A percentile compares a stretch with the other conserved stretches of the same genome.
Evolutionary conservation across 2,113 vertebrate genomes (phyloP).

Genomic region (Bufo bufo): DNA sequence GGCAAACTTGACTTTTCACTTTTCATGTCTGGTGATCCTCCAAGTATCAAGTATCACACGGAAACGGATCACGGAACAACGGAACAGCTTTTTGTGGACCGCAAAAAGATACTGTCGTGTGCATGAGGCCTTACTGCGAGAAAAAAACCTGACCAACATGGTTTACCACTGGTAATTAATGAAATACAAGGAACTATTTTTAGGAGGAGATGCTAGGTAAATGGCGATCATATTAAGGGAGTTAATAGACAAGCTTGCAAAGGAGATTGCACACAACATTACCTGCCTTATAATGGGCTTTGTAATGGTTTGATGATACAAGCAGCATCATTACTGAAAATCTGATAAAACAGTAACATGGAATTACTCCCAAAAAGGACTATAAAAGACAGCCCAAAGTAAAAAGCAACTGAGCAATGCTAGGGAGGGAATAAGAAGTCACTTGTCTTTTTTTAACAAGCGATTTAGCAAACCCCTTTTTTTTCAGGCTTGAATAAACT

Average conservation of each 20-base stretch:
- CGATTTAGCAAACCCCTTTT: not conserved
- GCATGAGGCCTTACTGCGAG: no score
- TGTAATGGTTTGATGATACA: constrained; percentile 35
- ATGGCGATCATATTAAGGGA: constrained; percentile 28
- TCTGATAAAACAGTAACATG: constrained; percentile 33
- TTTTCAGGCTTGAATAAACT: constrained; percentile 9
- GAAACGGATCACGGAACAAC: no score
- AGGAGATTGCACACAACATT: constrained; percentile 53
- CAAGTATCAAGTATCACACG: no score
- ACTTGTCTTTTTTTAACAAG: not conserved
- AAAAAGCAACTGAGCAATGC: not conserved
- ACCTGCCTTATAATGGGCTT: constrained; percentile 49
- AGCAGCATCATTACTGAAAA: constrained; percentile 40
- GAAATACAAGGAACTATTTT: not conserved
- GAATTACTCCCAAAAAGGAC: constrained; percentile 23
- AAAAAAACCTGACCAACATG: not conserved
- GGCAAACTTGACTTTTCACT: no score
- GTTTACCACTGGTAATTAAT: not conserved
- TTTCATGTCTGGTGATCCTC: no score
- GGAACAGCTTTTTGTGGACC: no score
- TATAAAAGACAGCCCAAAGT: constrained; percentile 15
- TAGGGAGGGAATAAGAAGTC: not conserved
- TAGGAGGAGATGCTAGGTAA: constrained; percentile 8
- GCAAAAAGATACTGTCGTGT: no score
- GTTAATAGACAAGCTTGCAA: constrained; percentile 33